These are phyloP conservation scores for Nansenia antarctica DNA, from an alignment of 2,113 vertebrate genomes.

Conservation along the genomic window DNA sequence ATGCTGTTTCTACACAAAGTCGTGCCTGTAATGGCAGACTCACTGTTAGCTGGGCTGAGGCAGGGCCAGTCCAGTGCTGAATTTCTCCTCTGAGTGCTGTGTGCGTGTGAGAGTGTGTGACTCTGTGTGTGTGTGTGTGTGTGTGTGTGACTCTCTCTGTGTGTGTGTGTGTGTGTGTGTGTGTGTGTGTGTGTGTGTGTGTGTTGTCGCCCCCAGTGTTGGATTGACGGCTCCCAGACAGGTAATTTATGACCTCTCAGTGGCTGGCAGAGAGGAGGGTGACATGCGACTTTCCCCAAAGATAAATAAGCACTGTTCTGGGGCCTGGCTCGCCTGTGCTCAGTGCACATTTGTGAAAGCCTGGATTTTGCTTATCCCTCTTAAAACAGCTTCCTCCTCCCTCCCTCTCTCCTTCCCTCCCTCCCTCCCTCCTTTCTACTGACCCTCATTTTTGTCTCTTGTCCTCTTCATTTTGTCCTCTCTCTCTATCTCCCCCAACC, in stretches of 20 bases:
- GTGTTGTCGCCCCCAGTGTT: slow-evolving; percentile 43
- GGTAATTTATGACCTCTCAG: slow-evolving; percentile 72
- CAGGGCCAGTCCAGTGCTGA: background rate
- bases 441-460: background rate
- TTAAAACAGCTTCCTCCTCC: slow-evolving; percentile 21
- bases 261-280: slow-evolving; percentile 56
- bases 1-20: background rate
- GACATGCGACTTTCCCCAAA: slow-evolving; percentile 60
- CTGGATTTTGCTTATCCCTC: slow-evolving; percentile 33
- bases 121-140: slow-evolving; percentile 45
- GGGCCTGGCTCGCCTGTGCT: slow-evolving; percentile 44
- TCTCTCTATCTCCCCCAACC: background rate
- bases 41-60: background rate
- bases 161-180: slow-evolving; percentile 39
- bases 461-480: slow-evolving; percentile 10
- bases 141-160: slow-evolving; percentile 27
- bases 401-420: slow-evolving; percentile 13
- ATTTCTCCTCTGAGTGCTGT: background rate
- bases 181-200: slow-evolving; percentile 40
- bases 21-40: background rate
- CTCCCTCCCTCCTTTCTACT: background rate
- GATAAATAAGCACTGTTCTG: slow-evolving; percentile 67
- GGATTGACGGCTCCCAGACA: slow-evolving; percentile 69
- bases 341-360: slow-evolving; percentile 50
- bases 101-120: background rate